These are phyloP conservation scores for Characodon lateralis DNA, from an alignment of 2,797 vertebrate species.

Conservation along the genomic window DNA sequence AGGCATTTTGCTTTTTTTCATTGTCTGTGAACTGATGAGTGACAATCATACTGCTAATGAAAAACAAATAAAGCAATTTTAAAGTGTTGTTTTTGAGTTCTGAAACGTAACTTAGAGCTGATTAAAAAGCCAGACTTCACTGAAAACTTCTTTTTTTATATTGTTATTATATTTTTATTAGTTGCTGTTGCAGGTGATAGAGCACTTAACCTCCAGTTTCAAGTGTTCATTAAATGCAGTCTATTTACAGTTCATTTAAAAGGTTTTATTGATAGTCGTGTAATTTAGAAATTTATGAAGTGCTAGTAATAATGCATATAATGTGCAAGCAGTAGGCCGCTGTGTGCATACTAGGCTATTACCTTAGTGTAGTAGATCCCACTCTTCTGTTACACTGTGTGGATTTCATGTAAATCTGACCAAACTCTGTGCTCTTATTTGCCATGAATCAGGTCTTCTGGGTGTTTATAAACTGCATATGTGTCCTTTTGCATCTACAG, in stretches of 20 bases:
- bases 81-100: background rate
- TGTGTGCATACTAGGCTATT: background rate
- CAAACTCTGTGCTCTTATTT: conserved; percentile 19
- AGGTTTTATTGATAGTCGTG: background rate
- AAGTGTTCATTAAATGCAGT: background rate
- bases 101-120: background rate
- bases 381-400: background rate
- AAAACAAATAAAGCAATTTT: background rate
- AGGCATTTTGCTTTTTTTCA: background rate
- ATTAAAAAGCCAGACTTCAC: background rate
- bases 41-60: background rate
- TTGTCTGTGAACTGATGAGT: background rate
- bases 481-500: conserved; percentile 75
- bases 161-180: background rate
- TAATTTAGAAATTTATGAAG: background rate
- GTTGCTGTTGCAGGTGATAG: background rate
- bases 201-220: background rate
- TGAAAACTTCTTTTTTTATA: background rate
- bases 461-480: conserved; percentile 38
- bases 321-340: background rate
- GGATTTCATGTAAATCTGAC: conserved; percentile 2
- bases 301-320: background rate
- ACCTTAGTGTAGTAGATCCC: conserved; percentile 1
- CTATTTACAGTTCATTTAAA: background rate
- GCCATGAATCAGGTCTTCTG: conserved; percentile 31